Evolutionary conservation across 2,113 vertebrate species (phyloP), one percentile per base, ranked within the genome.

Genomic region (Anarrhichthys ocellatus): DNA sequence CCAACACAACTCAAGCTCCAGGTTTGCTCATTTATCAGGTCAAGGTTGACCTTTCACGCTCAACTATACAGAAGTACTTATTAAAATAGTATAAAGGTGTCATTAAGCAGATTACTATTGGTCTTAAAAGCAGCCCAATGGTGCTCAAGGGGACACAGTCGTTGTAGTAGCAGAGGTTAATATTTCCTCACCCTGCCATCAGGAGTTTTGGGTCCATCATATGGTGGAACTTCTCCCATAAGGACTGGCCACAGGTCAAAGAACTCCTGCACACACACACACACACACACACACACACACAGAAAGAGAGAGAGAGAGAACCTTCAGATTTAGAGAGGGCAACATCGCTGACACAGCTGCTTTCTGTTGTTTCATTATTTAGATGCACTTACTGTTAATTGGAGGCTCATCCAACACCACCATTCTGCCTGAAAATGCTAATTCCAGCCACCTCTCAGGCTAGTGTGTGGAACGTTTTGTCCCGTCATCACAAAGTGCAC

Each of bases 161-260:
- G 29, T 29, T 29, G 29, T 4, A 32, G 32, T 32, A 4, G 32
- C 32, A 32, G 32, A 2, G 29, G 29, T 29, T 29, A 29, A 29
- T 32, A 32, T 32, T 32, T 32, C 6, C 95, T 94, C 80, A 96
- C 96, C 84, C 96, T 93, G 90, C 96, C 96, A 67, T 96, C 96
- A 6, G 96, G 95, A 58, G 96, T 96, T 89, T 94, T 96, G 67
- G 96, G 95, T 77, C 95, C 95, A 14, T 94, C 85, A 4, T 96
- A 96, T 0, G 95, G 94, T 9, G 95, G 87, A 50, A 93, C 95
- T 40, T 96, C 96, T 77, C 96, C 96, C 96, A 96, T 95, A 70
- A 95, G 84, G 18, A 96, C 62, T 0, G 96, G 95, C 96, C 96
- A 96, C 69, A 96, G 78, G 76, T 96, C 96, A 76, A 96, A 96